These are phyloP conservation scores for Zaprionus capensis DNA, from an alignment of 1,140 invertebrate genomes.

Conservation along the genomic window DNA sequence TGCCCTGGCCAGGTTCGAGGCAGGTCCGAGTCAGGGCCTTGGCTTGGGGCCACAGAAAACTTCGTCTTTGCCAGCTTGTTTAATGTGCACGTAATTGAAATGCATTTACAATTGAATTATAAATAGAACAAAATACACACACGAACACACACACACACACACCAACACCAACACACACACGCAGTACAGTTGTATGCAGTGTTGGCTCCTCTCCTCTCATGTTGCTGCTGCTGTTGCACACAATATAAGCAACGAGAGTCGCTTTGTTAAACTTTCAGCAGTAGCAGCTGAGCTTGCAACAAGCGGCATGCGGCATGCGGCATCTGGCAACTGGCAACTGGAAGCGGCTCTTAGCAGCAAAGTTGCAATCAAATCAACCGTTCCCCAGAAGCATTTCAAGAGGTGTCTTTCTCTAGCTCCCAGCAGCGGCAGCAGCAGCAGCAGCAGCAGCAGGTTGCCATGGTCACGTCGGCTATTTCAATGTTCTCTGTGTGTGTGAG, in stretches of 20 bases:
- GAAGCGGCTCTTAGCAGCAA: constrained; percentile 49
- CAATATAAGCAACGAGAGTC: constrained; percentile 54
- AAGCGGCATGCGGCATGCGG: constrained; percentile 14
- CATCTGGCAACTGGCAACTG: constrained; percentile 39
- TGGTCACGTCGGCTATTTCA: constrained; percentile 74
- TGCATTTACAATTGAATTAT: constrained; percentile 83
- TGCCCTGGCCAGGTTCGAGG: constrained; percentile 38
- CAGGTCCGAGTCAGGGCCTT: too few species aligned
- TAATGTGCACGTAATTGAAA: constrained; percentile 83
- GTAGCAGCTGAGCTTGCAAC: constrained; percentile 66
- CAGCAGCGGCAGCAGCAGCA: not conserved
- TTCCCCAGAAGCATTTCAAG: constrained; percentile 68
- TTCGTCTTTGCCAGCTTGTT: constrained; percentile 75
- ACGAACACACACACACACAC: constrained; percentile 51
- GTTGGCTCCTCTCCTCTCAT: constrained; percentile 7
- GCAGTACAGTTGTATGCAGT: constrained; percentile 31
- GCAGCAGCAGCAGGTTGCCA: constrained; percentile 60
- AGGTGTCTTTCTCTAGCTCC: constrained; percentile 43
- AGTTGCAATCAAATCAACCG: constrained; percentile 77
- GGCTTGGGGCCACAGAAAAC: constrained; percentile 53
- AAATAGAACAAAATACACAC: constrained; percentile 79
- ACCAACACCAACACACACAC: constrained; percentile 42
- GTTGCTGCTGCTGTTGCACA: constrained; percentile 8
- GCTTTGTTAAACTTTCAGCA: constrained; percentile 75
- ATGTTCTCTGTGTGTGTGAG: constrained; percentile 18